Evolutionary conservation across 2,113 vertebrate genomes (phyloP).

Genomic region (Pangasianodon gigas): DNA sequence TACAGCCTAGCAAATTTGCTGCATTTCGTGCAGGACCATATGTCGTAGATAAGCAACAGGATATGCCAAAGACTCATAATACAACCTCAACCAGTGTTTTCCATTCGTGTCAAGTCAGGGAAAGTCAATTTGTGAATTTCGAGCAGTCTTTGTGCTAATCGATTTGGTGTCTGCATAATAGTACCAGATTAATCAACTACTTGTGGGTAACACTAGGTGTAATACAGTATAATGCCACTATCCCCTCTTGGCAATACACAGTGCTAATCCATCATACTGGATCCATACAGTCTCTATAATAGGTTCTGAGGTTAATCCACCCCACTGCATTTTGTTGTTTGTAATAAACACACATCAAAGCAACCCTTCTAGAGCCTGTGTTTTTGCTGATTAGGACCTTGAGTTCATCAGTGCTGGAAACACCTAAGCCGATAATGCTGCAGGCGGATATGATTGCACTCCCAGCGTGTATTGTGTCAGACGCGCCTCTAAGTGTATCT

Average conservation of each 20-base stretch:
- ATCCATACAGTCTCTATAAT: slow-evolving; percentile 3
- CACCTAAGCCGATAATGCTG: slow-evolving; percentile 45
- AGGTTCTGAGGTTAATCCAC: slow-evolving; percentile 11
- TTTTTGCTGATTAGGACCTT: slow-evolving; percentile 23
- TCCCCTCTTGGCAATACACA: neutral
- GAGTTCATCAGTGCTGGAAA: slow-evolving; percentile 17
- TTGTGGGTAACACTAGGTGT: neutral
- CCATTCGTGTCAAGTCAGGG: neutral
- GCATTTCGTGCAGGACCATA: neutral
- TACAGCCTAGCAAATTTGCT: neutral
- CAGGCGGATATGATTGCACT: slow-evolving; percentile 42
- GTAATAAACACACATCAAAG: slow-evolving; percentile 3
- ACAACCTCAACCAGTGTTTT: neutral
- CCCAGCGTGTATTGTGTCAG: slow-evolving; percentile 27
- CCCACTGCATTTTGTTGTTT: slow-evolving; percentile 18
- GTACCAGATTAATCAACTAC: neutral
- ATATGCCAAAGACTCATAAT: neutral
- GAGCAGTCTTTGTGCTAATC: neutral
- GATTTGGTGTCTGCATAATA: neutral
- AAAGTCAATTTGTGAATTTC: neutral
- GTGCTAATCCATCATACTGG: slow-evolving; percentile 11
- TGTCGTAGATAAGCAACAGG: neutral
- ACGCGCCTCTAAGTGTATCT: neutral
- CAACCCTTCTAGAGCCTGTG: slow-evolving; percentile 10
- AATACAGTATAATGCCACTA: neutral